Percentiles rank a stretch among this genome's conserved stretches.
phyloP scores from a whole-genome alignment of 1,140 invertebrate species.

The Neodiprion pinetum region DNA sequence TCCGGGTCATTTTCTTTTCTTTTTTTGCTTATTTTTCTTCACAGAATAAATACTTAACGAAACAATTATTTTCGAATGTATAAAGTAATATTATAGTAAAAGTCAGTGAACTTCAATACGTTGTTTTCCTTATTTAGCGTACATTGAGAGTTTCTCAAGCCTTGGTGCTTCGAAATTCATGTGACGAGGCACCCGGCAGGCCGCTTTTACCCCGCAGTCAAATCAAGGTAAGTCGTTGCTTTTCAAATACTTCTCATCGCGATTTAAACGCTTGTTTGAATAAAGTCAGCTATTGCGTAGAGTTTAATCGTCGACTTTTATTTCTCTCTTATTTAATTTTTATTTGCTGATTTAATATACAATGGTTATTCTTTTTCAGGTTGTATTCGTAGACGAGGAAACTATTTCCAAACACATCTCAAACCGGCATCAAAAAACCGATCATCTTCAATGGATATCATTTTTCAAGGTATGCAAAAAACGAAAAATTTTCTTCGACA shows the following conservation, averaged over 20 bases:
- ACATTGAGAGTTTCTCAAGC: conserved; percentile 40
- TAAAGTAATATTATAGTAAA: too few relatives aligned
- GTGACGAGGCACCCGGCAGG: conserved; percentile 33
- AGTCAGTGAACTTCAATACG: background rate
- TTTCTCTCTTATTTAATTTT: conserved; percentile 2
- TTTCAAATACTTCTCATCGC: background rate
- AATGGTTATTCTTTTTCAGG: conserved; percentile 34
- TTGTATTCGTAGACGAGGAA: conserved; percentile 45
- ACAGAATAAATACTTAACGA: too few relatives aligned
- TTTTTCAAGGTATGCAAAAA: conserved; percentile 64
- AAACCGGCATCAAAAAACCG: conserved; percentile 61
- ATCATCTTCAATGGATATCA: conserved; percentile 69
- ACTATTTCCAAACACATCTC: conserved; percentile 60
- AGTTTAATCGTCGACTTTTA: background rate
- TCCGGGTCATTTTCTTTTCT: background rate
- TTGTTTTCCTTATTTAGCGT: conserved; percentile 27
- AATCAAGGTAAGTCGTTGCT: conserved; percentile 42
- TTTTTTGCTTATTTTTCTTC: background rate
- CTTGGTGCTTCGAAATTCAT: conserved; percentile 36
- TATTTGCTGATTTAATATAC: conserved; percentile 14
- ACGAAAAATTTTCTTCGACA: too few relatives aligned
- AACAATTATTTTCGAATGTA: background rate
- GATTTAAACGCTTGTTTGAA: background rate
- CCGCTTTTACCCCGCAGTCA: conserved; percentile 43
- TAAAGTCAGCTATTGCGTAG: background rate